Evolutionary conservation across 2,797 vertebrate genomes (phyloP).

Genomic region (Staurois parvus): DNA sequence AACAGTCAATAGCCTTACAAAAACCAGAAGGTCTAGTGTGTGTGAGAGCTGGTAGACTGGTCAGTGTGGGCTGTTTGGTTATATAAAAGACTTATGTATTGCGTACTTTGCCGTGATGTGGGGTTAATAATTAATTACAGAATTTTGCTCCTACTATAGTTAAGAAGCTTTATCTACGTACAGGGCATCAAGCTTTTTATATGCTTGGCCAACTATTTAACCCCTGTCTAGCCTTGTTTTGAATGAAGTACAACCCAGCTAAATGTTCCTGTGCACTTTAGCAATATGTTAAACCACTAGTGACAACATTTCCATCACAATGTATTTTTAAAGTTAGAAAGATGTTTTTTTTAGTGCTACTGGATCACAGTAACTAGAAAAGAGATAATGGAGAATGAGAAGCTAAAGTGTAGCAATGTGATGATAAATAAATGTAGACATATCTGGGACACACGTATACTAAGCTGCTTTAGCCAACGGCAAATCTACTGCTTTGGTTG

Average conservation of each 20-base stretch:
- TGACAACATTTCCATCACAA: background rate
- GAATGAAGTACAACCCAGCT: background rate
- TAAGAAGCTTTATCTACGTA: too few relatives aligned
- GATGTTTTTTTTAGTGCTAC: background rate
- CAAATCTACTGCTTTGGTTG: conserved; percentile 45
- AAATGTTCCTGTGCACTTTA: background rate
- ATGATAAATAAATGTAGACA: conserved; percentile 56
- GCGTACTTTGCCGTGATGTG: too few relatives aligned
- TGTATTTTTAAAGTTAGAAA: background rate
- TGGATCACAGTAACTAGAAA: conserved; percentile 16
- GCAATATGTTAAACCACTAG: background rate
- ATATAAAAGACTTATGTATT: too few relatives aligned
- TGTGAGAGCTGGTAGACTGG: too few relatives aligned
- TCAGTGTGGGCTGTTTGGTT: too few relatives aligned
- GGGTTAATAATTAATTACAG: too few relatives aligned
- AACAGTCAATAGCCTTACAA: too few relatives aligned
- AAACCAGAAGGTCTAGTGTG: too few relatives aligned
- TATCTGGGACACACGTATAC: conserved; percentile 53
- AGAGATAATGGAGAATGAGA: conserved; percentile 19
- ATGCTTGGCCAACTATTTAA: background rate
- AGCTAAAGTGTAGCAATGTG: conserved; percentile 46
- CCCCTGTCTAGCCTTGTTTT: background rate
- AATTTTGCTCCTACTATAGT: too few relatives aligned
- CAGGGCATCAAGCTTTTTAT: background rate
- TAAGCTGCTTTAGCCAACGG: conserved; percentile 55